Conservation (phyloP, 1,140 invertebrate species). For the Carposina sasakii region DNA sequence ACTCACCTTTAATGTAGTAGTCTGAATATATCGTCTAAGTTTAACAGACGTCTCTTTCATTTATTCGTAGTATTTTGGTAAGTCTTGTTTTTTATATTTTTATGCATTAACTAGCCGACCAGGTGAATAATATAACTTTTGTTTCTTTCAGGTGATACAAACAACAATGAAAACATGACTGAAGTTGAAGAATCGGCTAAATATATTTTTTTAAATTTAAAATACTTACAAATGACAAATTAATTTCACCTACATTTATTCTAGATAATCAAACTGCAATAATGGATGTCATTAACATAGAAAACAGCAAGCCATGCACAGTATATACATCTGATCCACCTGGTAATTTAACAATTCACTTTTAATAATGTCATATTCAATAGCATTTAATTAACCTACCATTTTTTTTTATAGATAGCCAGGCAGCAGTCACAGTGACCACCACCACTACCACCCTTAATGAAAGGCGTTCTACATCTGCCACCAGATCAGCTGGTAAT, state of each 20-base stretch:
- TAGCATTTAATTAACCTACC: neutral
- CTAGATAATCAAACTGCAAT: neutral
- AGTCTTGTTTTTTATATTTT: neutral
- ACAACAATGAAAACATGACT: neutral
- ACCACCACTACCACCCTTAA: neutral
- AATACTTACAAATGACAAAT: neutral
- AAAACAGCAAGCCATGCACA: neutral
- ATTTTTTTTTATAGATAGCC: neutral
- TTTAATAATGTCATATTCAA: neutral
- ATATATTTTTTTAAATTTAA: no score
- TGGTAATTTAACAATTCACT: neutral
- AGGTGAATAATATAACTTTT: neutral
- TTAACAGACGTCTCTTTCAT: no score
- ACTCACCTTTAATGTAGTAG: no score
- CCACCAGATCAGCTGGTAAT: neutral
- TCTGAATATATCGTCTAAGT: no score
- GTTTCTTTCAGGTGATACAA: neutral
- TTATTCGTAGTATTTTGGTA: neutral
- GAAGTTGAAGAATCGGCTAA: neutral
- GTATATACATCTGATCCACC: neutral
- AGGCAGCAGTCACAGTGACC: neutral
- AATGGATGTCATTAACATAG: neutral
- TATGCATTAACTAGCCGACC: neutral
- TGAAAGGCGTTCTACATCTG: neutral
- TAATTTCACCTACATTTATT: neutral